These are phyloP conservation scores for Zaprionus obscuricornis DNA, from an alignment of 2,888 invertebrate species.

Conservation along the genomic window DNA sequence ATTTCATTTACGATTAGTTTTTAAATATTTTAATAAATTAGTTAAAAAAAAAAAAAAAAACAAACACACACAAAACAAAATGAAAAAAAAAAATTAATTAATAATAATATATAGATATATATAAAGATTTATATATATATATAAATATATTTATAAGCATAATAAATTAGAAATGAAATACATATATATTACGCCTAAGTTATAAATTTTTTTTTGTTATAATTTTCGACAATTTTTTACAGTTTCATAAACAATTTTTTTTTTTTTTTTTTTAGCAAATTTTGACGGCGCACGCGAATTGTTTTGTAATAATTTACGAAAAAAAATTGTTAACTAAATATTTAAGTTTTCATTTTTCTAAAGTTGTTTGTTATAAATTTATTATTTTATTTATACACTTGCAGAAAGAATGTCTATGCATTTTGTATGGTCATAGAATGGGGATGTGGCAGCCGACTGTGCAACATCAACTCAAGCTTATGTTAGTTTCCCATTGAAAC, in stretches of 20 bases:
- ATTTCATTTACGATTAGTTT: constrained; percentile 31
- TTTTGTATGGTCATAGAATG: too few species aligned
- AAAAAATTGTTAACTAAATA: too few species aligned
- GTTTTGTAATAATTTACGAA: constrained; percentile 29
- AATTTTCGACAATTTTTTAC: too few species aligned
- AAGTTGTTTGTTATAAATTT: too few species aligned
- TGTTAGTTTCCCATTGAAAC: too few species aligned
- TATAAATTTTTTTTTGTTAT: constrained; percentile 30
- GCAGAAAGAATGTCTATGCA: too few species aligned
- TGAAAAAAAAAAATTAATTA: too few species aligned
- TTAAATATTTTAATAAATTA: constrained; percentile 61
- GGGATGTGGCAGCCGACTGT: too few species aligned
- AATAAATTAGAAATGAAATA: constrained; percentile 43
- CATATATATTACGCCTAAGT: constrained; percentile 45
- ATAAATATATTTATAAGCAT: constrained; percentile 10
- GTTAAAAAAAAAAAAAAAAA: constrained; percentile 53
- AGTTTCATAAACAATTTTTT: background rate
- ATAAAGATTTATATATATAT: constrained; percentile 7
- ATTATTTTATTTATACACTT: too few species aligned
- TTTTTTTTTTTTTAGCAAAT: constrained; percentile 39
- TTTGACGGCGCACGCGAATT: constrained; percentile 45
- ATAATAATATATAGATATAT: constrained; percentile 22
- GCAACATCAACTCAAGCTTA: too few species aligned
- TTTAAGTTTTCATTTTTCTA: too few species aligned
- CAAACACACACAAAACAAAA: constrained; percentile 19